These are phyloP conservation scores for Falco novaeseelandiae DNA, from an alignment of 2,797 vertebrate genomes.

Conservation along the genomic window DNA sequence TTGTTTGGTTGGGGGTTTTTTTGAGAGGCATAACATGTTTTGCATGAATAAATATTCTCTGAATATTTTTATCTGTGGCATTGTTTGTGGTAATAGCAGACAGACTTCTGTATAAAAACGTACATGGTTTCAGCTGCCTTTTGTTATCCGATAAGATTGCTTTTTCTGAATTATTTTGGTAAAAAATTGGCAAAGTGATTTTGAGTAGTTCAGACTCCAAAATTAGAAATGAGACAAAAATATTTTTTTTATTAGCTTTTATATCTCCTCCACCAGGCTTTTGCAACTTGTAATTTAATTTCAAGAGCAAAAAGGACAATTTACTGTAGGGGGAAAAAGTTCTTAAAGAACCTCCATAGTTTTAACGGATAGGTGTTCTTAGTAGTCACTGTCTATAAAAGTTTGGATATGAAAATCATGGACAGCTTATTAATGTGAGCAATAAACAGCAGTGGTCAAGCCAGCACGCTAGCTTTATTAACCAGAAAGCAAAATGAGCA, in stretches of 20 bases:
- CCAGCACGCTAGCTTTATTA: neutral
- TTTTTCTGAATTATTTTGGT: slow-evolving; percentile 39
- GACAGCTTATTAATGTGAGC: neutral
- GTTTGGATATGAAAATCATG: neutral
- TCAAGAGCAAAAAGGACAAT: neutral
- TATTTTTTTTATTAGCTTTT: slow-evolving; percentile 15
- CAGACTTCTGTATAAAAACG: neutral
- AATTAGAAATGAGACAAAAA: slow-evolving; percentile 46
- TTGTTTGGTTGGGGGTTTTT: neutral
- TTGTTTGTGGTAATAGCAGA: slow-evolving; percentile 42
- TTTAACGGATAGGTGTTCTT: neutral
- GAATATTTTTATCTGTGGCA: neutral
- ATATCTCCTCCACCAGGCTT: neutral
- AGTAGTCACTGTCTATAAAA: neutral
- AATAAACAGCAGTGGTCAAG: neutral
- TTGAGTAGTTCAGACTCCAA: neutral
- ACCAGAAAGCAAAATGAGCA: neutral
- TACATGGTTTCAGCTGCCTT: slow-evolving; percentile 36
- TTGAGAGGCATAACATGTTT: neutral
- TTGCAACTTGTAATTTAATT: slow-evolving; percentile 29
- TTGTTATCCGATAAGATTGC: slow-evolving; percentile 56
- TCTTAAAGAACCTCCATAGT: neutral
- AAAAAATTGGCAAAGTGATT: slow-evolving; percentile 31
- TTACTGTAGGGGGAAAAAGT: neutral
- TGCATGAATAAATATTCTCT: neutral